phyloP scores from a whole-genome alignment of 2,113 vertebrate genomes.

The Bos taurus region ARS-UCD2.0 NC_037345.1:55047001-55047500 shows the following conservation, averaged over 20 bases:
- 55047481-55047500: background rate
- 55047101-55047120: background rate
- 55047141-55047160: background rate
- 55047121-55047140: background rate
- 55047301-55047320: background rate
- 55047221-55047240: background rate
- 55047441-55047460: background rate
- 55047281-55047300: too few relatives aligned
- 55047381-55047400: background rate
- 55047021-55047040: background rate
- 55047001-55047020: background rate
- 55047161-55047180: background rate
- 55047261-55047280: background rate
- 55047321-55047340: background rate
- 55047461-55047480: background rate
- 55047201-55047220: background rate
- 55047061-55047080: background rate
- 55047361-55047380: accelerated
- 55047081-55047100: background rate
- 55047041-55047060: background rate
- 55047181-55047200: background rate
- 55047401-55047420: background rate
- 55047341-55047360: background rate
- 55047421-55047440: background rate
- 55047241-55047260: background rate